phyloP scores from a whole-genome alignment of 2,113 vertebrate genomes.

The Dasyprocta punctata region DNA sequence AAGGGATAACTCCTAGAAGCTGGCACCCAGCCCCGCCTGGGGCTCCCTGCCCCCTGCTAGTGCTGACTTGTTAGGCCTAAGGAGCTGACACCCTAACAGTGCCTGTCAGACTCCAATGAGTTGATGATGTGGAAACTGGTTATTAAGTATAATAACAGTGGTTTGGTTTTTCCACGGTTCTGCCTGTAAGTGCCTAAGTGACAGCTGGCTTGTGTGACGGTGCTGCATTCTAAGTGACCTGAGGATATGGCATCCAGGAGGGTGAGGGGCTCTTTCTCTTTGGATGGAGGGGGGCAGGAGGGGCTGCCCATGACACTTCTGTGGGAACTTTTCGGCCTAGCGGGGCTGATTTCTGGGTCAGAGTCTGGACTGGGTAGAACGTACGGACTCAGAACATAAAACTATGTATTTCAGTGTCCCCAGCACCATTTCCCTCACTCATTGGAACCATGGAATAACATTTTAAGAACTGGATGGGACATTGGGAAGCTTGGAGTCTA shows the following conservation, averaged over 20 bases:
- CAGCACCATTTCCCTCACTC: not conserved
- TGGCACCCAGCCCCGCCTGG: not conserved
- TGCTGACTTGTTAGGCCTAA: conserved; percentile 75
- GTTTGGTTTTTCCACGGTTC: conserved; percentile 79
- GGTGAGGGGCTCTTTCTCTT: not conserved
- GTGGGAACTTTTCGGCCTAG: not conserved
- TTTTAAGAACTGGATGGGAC: not conserved
- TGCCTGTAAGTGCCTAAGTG: conserved; percentile 81
- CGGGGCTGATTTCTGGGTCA: not conserved
- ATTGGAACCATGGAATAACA: not conserved
- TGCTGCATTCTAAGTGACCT: conserved; percentile 56
- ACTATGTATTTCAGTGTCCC: not conserved
- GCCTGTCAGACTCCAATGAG: conserved; percentile 80
- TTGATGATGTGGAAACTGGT: conserved; percentile 84
- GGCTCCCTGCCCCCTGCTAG: not conserved
- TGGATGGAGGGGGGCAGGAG: not conserved
- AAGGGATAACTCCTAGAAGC: not conserved
- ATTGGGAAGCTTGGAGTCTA: not conserved
- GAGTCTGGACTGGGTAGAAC: not conserved
- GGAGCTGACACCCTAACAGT: conserved; percentile 78
- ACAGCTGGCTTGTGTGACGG: conserved; percentile 70
- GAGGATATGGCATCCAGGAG: not conserved
- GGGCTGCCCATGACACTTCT: not conserved
- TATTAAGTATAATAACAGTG: conserved; percentile 85
- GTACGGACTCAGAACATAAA: not conserved